These are phyloP conservation scores for Ectropis grisescens DNA, from an alignment of 1,140 invertebrate species.

Conservation along the genomic window DNA sequence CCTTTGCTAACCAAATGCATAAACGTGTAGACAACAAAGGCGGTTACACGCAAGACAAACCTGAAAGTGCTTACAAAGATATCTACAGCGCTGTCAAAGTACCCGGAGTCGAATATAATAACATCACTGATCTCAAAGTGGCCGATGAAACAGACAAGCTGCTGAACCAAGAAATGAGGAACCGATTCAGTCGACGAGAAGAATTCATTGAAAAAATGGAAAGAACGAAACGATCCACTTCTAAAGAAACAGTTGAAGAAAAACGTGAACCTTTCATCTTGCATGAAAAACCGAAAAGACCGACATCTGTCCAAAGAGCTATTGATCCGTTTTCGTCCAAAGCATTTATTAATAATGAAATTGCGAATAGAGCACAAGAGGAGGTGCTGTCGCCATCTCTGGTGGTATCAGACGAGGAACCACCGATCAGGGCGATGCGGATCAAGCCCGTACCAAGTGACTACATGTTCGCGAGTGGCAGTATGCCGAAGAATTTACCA, in stretches of 20 bases:
- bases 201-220: conserved; percentile 45
- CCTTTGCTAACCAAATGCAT: conserved; percentile 62
- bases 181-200: conserved; percentile 45
- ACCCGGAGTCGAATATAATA: conserved; percentile 51
- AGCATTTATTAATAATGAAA: conserved; percentile 49
- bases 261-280: conserved; percentile 46
- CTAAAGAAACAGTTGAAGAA: conserved; percentile 46
- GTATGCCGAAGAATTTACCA: conserved; percentile 56
- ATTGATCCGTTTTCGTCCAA: conserved; percentile 53
- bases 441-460: conserved; percentile 39
- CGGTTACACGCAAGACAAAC: conserved; percentile 65
- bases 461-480: conserved; percentile 48
- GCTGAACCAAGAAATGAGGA: conserved; percentile 53
- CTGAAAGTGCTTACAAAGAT: conserved; percentile 47
- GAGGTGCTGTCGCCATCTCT: conserved; percentile 30
- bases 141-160: conserved; percentile 64
- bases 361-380: conserved; percentile 30
- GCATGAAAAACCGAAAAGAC: conserved; percentile 47
- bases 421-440: conserved; percentile 29
- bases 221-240: conserved; percentile 32
- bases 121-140: conserved; percentile 66
- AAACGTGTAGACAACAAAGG: conserved; percentile 68
- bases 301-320: conserved; percentile 45
- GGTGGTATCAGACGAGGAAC: conserved; percentile 39
- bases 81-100: conserved; percentile 57